Evolutionary conservation across 1,140 invertebrate species (phyloP), one percentile per base, ranked within the genome.

Genomic region (Macrobrachium nipponense): DNA sequence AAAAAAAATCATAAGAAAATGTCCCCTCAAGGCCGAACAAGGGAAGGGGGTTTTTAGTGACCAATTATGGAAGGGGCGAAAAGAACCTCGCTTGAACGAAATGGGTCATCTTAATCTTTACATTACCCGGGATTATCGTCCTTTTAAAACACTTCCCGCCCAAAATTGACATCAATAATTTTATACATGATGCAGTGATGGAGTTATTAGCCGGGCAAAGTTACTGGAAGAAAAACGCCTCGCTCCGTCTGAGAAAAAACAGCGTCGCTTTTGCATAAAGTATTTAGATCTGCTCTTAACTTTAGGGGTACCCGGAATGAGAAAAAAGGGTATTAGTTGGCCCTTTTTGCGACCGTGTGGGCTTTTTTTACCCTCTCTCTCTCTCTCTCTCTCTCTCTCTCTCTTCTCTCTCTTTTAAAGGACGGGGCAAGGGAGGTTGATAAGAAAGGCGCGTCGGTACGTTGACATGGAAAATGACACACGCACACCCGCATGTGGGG

Each of bases 111-210:
- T 83, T 83, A 83, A 83, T 83, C 51, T 76, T 83, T 83, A 77
- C 61, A 83, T 83, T 83, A 83, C 81, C 81, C 80, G 36, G 61
- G 81, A 83, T 83, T 83, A 83, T 66, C 73, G 73, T 23, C 72
- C 60, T 82, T 51, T 51, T 66, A 62, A 51, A 62, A 62, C 76
- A 18, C 18, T 64, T 20, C 44, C 58, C 36, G 72, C 61, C 27
- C 81, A 23, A 83, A 83, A 83, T 83, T 83, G 72, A 83, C 81
- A 83, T 83, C 68, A 44, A 64, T 83, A 77, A 83, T 83, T 83
- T 83, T 83, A 83, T 83, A 83, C 72, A 43, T 64, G 81, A 83
- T 64, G 81, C 51, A 76, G 72, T 83, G 81, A 83, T 83, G 73
- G 60, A 76, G 81, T 83, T 76, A 83, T 83, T 83, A 83, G 81